Evolutionary conservation across 2,113 vertebrate genomes (phyloP), one percentile per base, ranked within the genome.

Genomic region (Furnarius figulus): DNA sequence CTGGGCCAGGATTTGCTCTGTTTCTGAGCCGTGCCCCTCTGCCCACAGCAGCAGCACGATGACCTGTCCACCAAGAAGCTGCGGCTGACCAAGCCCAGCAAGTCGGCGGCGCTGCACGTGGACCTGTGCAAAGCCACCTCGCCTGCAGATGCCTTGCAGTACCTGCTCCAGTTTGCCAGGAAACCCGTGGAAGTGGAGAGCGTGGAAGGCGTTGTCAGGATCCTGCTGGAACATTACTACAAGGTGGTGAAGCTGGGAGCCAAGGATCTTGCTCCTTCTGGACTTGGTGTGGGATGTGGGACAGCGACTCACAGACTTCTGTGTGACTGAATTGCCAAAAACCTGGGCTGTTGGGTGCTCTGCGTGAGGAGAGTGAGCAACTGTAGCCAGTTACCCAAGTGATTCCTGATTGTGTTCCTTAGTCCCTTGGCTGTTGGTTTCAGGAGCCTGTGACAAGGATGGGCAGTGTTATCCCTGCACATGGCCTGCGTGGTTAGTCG

Each of bases 181-280:
- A 99, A 99, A 75, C 99, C 99, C 0, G 99, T 99, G 24, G 99
- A 99, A 96, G 98, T 98, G 8, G 99, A 99, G 95, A 99, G 99
- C 0, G 99, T 99, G 89, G 99, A 99, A 85, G 99, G 99, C 0
- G 99, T 99, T 14, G 97, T 99, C 78, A 97, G 99, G 59, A 99
- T 99, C 96, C 98, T 99, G 55, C 94, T 99, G 87, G 99, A 99
- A 92, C 99, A 99, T 89, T 99, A 99, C 95, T 99, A 99, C 85
- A 99, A 99, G 99, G 99, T 99, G 71, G 65, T 70, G 63, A 50
- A 46, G 24, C 27, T 50, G 76, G 25, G 50, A 65, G 35, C 13
- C 23, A 31, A 7, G 3, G 0, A 0, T 5, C 58, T 79, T 76
- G 15, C 5, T 72, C 25, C 10, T 44, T 44, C 14, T 62, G 28